phyloP scores from a whole-genome alignment of 2,888 invertebrate species.

The Pherbina coryleti region DNA sequence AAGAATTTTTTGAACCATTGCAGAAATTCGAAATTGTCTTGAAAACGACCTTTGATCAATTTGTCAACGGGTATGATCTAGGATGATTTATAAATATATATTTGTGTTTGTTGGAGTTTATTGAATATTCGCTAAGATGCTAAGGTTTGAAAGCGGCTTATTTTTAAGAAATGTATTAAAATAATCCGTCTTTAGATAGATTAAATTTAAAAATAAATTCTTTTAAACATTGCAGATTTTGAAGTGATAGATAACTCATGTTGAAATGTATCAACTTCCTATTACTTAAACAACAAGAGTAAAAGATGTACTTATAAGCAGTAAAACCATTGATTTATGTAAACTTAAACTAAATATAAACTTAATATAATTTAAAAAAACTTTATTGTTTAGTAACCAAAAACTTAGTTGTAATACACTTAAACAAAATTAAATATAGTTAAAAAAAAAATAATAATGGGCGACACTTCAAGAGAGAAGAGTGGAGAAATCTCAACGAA shows the following conservation, averaged over 20 bases:
- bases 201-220: too few relatives aligned
- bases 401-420: background rate
- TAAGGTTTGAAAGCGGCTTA: background rate
- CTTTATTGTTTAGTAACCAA: background rate
- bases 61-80: constrained; percentile 99
- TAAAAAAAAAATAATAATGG: background rate
- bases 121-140: background rate
- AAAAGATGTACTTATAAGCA: background rate
- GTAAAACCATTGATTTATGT: background rate
- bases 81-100: background rate
- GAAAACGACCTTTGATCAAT: constrained; percentile 98
- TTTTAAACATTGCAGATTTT: background rate
- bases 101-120: background rate
- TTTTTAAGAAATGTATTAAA: too few relatives aligned
- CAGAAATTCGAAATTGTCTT: constrained; percentile 99
- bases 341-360: too few relatives aligned
- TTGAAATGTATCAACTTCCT: too few relatives aligned
- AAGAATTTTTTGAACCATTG: constrained; percentile 99
- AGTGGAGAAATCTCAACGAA: background rate
- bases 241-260: background rate
- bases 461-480: constrained; percentile 10
- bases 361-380: background rate
- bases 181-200: too few relatives aligned
- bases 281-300: too few relatives aligned
- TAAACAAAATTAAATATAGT: constrained; percentile 8